Conservation (phyloP, 1,140 invertebrate species). For the Drosophila elegans region DNA sequence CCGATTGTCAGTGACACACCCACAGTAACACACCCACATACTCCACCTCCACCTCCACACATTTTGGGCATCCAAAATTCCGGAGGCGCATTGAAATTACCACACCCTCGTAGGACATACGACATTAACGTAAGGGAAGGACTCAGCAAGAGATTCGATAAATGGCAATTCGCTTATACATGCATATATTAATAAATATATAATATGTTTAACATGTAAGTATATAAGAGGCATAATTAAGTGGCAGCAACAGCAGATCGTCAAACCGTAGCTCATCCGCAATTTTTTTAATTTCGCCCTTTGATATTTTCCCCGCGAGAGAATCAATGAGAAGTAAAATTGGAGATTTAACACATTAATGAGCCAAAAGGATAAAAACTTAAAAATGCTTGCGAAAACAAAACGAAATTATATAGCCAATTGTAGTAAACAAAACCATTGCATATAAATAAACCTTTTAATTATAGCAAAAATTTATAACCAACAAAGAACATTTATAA, state of each 20-base stretch:
- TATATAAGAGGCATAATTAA: slow-evolving; percentile 75
- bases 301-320: slow-evolving; percentile 22
- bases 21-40: slow-evolving; percentile 10
- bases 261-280: slow-evolving; percentile 32
- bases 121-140: slow-evolving; percentile 58
- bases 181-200: slow-evolving; percentile 61
- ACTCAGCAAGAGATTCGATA: slow-evolving; percentile 48
- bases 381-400: slow-evolving; percentile 51
- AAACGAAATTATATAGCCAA: slow-evolving; percentile 65
- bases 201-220: slow-evolving; percentile 76
- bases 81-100: slow-evolving; percentile 55
- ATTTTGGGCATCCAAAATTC: slow-evolving; percentile 30
- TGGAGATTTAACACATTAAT: slow-evolving; percentile 38
- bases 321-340: slow-evolving; percentile 12
- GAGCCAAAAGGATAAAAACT: slow-evolving; percentile 40
- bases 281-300: slow-evolving; percentile 31
- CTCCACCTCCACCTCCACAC: slow-evolving; percentile 7
- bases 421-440: slow-evolving; percentile 62
- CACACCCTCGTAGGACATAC: slow-evolving; percentile 61
- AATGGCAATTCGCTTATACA: slow-evolving; percentile 55
- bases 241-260: slow-evolving; percentile 46
- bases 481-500: slow-evolving; percentile 39
- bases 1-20: slow-evolving; percentile 29
- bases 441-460: slow-evolving; percentile 61
- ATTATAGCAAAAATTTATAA: slow-evolving; percentile 70